Conservation (phyloP, 2,797 vertebrate species). For the Sciurus carolinensis region DNA sequence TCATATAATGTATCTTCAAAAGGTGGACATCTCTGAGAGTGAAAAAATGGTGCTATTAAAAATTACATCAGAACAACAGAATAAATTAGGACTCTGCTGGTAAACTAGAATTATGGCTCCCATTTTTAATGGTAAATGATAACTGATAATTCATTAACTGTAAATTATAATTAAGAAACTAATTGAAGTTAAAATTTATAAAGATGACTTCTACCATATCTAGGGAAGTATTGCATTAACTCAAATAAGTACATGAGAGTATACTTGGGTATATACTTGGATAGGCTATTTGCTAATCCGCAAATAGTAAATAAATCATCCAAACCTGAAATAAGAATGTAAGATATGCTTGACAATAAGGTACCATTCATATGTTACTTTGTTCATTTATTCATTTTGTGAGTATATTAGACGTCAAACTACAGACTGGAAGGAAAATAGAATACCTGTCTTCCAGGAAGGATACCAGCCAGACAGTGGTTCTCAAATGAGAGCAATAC, state of each 20-base stretch:
- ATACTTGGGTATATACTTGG: background rate
- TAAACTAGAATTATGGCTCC: background rate
- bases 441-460: background rate
- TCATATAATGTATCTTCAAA: constrained; percentile 2
- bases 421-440: constrained; percentile 51
- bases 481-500: background rate
- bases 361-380: background rate
- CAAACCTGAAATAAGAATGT: constrained; percentile 51
- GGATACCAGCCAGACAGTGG: background rate
- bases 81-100: constrained; percentile 3
- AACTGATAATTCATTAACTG: constrained; percentile 44
- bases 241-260: constrained; percentile 23
- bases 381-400: background rate
- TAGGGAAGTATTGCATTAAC: constrained; percentile 14
- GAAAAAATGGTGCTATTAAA: constrained; percentile 2
- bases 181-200: constrained; percentile 30
- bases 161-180: background rate
- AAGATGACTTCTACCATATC: constrained; percentile 32
- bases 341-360: constrained; percentile 12
- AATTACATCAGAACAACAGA: constrained; percentile 33
- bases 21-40: background rate
- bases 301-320: constrained; percentile 43
- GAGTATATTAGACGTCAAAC: constrained; percentile 23
- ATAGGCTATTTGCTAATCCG: constrained; percentile 35
- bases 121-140: constrained; percentile 19